These are phyloP conservation scores for Pangasius djambal DNA, from an alignment of 2,797 vertebrate genomes.

Conservation along the genomic window DNA sequence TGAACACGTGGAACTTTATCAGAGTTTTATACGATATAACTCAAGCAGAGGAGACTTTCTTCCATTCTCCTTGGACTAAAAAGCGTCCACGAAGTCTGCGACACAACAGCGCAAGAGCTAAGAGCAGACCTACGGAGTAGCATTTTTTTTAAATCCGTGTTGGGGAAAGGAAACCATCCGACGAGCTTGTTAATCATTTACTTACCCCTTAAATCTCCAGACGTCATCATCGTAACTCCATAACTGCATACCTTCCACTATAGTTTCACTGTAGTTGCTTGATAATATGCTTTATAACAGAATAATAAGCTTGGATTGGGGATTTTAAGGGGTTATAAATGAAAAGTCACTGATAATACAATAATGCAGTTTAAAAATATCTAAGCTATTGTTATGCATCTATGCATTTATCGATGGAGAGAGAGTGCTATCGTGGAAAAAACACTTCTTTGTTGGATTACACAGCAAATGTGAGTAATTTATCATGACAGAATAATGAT, in stretches of 20 bases:
- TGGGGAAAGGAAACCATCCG: not conserved
- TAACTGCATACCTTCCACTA: not conserved
- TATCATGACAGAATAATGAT: too few relatives aligned
- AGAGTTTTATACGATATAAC: constrained; percentile 3
- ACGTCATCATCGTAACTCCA: not conserved
- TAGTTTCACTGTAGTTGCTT: not conserved
- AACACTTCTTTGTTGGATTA: not conserved
- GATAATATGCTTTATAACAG: not conserved
- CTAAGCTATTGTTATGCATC: not conserved
- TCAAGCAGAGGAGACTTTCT: constrained; percentile 5
- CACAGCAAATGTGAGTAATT: not conserved
- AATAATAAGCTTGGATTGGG: constrained; percentile 7
- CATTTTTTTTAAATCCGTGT: not conserved
- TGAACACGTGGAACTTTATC: constrained; percentile 66
- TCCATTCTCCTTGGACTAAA: not conserved
- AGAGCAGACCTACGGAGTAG: not conserved
- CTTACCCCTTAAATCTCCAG: not conserved
- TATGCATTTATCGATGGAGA: not conserved
- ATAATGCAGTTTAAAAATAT: not conserved
- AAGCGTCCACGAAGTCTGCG: not conserved
- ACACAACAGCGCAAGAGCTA: not conserved
- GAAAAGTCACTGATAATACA: not conserved
- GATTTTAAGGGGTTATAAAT: not conserved
- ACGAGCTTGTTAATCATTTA: not conserved
- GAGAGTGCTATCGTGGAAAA: not conserved